phyloP scores from a whole-genome alignment of 1,140 invertebrate species.

The Calliopsis andreniformis region DNA sequence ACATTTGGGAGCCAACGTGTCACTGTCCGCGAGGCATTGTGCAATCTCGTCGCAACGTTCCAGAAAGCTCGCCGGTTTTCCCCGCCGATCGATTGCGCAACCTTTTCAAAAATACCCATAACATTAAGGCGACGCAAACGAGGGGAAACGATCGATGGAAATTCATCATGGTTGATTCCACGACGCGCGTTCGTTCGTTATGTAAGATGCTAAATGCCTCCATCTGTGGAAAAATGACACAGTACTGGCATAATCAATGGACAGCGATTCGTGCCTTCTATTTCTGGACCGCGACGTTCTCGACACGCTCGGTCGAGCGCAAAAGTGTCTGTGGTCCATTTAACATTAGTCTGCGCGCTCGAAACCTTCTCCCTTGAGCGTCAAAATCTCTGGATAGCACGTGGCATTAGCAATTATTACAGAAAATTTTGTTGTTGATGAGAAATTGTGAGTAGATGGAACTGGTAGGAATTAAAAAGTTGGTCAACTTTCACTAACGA shows the following conservation, averaged over 20 bases:
- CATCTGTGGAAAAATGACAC: constrained; percentile 3
- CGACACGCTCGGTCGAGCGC: neutral
- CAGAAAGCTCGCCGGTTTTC: constrained; percentile 44
- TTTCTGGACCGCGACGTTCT: neutral
- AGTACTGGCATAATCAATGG: constrained; percentile 28
- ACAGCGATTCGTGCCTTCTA: neutral
- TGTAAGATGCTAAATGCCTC: neutral
- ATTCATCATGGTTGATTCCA: neutral
- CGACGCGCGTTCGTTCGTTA: neutral
- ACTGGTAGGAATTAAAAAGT: no score
- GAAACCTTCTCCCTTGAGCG: no score
- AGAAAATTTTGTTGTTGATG: no score
- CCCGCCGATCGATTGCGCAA: constrained; percentile 51
- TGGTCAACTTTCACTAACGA: no score
- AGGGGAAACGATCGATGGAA: constrained; percentile 19
- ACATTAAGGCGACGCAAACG: constrained; percentile 4
- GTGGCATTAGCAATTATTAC: no score
- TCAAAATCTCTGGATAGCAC: no score
- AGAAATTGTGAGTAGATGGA: no score
- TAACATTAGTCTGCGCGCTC: neutral
- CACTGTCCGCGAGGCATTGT: constrained; percentile 61
- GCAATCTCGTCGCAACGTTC: constrained; percentile 48
- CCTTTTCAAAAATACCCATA: constrained; percentile 3
- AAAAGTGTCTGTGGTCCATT: neutral
- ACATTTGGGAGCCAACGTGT: constrained; percentile 46